Evolutionary conservation across 2,113 vertebrate genomes (phyloP).

Genomic region (Fregetta grallaria): DNA sequence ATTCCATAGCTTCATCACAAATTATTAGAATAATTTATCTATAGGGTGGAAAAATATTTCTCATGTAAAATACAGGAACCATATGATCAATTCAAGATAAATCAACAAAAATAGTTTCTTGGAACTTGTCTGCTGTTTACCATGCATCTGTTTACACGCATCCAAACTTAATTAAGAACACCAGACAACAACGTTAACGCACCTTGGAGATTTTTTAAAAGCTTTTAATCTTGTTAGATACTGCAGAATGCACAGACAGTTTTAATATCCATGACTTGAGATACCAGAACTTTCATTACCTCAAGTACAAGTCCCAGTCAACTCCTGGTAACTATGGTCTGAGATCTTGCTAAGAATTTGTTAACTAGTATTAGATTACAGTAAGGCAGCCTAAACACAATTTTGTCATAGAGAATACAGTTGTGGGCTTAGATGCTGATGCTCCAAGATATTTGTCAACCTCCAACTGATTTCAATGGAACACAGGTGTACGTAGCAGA

Average conservation of each 20-base stretch:
- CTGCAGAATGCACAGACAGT: neutral
- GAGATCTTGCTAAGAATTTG: neutral
- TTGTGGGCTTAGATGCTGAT: neutral
- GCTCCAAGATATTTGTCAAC: neutral
- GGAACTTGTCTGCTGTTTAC: neutral
- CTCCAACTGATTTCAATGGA: neutral
- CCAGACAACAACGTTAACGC: rapidly evolving
- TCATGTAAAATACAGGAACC: neutral
- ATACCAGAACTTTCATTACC: neutral
- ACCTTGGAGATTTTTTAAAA: neutral
- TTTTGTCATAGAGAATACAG: neutral
- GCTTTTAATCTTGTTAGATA: neutral
- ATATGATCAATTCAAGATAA: neutral
- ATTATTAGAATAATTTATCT: neutral
- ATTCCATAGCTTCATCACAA: neutral
- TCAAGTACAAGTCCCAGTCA: neutral
- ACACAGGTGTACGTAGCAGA: neutral
- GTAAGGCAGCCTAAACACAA: neutral
- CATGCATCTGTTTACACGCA: neutral
- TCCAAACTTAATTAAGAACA: neutral
- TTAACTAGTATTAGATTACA: neutral
- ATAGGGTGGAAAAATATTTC: neutral
- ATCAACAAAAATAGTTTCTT: neutral
- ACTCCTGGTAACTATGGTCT: neutral
- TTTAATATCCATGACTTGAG: neutral